Percentiles rank a stretch among this genome's conserved stretches.
Evolutionary conservation across 1,140 invertebrate species (phyloP).

Genomic region (Archivesica marissinica): DNA sequence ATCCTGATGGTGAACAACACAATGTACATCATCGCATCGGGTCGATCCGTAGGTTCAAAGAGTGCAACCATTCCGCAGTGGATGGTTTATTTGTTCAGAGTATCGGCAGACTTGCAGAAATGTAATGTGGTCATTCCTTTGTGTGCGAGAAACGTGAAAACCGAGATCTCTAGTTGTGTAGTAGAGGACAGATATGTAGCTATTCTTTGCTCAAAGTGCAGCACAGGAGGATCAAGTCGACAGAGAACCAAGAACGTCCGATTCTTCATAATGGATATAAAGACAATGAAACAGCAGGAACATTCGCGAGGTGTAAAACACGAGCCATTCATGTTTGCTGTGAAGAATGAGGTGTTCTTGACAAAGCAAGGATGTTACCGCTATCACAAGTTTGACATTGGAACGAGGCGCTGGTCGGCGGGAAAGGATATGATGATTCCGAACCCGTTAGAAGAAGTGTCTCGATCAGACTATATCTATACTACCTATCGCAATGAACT

Average conservation of each 20-base stretch:
- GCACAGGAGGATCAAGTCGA: constrained; percentile 38
- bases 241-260: constrained; percentile 40
- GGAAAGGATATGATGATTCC: constrained; percentile 62
- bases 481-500: constrained; percentile 66
- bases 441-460: constrained; percentile 55
- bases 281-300: constrained; percentile 48
- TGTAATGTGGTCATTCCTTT: constrained; percentile 64
- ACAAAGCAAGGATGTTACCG: constrained; percentile 69
- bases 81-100: constrained; percentile 66
- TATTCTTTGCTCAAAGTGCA: constrained; percentile 70
- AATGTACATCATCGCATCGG: constrained; percentile 67
- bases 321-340: constrained; percentile 66
- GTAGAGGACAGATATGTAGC: constrained; percentile 68
- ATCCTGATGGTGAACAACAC: constrained; percentile 65
- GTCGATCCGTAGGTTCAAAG: constrained; percentile 25
- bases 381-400: constrained; percentile 64
- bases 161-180: constrained; percentile 59
- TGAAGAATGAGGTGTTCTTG: constrained; percentile 66
- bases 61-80: constrained; percentile 11
- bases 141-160: constrained; percentile 67
- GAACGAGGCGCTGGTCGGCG: constrained; percentile 56
- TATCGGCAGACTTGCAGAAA: constrained; percentile 61
- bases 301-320: constrained; percentile 62
- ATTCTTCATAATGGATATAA: constrained; percentile 63
- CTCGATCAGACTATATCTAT: constrained; percentile 63